A percentile compares a stretch with the other conserved stretches of the same genome.
Conservation (phyloP, 2,113 vertebrate species). For the Aegotheles bennettii region DNA sequence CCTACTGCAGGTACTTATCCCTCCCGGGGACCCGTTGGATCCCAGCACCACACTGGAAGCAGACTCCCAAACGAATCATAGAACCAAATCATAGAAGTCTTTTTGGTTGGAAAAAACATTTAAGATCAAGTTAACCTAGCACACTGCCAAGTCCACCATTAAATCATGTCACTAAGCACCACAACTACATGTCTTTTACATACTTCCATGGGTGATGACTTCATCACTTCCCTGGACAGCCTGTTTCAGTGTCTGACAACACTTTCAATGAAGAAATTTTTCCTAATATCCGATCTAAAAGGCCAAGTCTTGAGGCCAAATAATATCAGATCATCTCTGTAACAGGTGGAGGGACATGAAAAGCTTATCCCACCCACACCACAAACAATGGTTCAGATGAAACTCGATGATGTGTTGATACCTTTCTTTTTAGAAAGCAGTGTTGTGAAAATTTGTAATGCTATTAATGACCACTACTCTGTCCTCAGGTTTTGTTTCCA, state of each 20-base stretch:
- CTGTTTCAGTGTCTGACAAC: too few species aligned
- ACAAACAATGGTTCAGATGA: not conserved
- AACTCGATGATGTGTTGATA: not conserved
- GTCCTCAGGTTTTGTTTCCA: not conserved
- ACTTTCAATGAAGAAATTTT: too few species aligned
- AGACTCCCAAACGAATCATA: not conserved
- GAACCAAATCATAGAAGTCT: too few species aligned
- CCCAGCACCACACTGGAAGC: not conserved
- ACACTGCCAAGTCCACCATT: too few species aligned
- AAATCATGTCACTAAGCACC: too few species aligned
- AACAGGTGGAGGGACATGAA: not conserved
- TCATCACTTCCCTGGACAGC: too few species aligned
- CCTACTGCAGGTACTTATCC: accelerated
- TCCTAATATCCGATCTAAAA: not conserved
- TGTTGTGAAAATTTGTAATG: not conserved
- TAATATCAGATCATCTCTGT: not conserved
- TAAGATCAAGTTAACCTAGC: too few species aligned
- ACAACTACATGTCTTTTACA: too few species aligned
- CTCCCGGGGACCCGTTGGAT: not conserved
- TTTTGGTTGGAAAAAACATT: too few species aligned
- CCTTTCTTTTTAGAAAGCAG: accelerated
- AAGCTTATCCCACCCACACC: not conserved
- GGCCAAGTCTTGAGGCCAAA: not conserved
- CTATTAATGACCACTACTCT: not conserved
- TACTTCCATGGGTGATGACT: too few species aligned